Evolutionary conservation across 2,888 invertebrate genomes (phyloP).

Genomic region (Toxonevra muliebris): DNA sequence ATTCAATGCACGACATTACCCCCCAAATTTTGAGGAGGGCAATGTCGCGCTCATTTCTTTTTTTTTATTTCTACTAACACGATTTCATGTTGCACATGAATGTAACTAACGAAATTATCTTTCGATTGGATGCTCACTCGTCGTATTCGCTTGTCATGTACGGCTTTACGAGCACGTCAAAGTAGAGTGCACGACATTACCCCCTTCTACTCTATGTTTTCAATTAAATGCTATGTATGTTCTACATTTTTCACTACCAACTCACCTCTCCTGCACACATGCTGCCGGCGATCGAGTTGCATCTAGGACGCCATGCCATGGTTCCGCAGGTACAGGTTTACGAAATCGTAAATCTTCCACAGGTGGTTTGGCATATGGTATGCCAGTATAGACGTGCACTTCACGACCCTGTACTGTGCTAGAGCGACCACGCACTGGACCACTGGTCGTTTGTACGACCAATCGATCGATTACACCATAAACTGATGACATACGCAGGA

Average conservation of each 20-base stretch:
- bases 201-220: too few relatives aligned
- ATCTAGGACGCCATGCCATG: constrained; percentile 87
- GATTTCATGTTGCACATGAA: too few relatives aligned
- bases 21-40: too few relatives aligned
- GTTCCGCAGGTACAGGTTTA: constrained; percentile 84
- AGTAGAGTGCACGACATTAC: too few relatives aligned
- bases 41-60: too few relatives aligned
- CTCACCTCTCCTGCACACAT: constrained; percentile 82
- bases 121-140: too few relatives aligned
- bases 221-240: constrained; percentile 25
- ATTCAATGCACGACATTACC: too few relatives aligned
- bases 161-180: too few relatives aligned
- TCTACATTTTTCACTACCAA: constrained; percentile 21
- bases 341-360: constrained; percentile 85
- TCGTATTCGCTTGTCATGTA: too few relatives aligned
- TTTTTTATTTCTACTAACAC: too few relatives aligned
- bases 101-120: too few relatives aligned
- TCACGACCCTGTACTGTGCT: constrained; percentile 84
- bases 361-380: constrained; percentile 92
- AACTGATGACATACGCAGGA: constrained; percentile 55
- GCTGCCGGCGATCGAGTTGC: constrained; percentile 84
- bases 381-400: constrained; percentile 87
- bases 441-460: constrained; percentile 84
- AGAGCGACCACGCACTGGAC: constrained; percentile 81
- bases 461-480: constrained; percentile 72